Base-by-base conservation (phyloP, 2,797 vertebrate species). In the Pangasius sanitwongsei region DNA sequence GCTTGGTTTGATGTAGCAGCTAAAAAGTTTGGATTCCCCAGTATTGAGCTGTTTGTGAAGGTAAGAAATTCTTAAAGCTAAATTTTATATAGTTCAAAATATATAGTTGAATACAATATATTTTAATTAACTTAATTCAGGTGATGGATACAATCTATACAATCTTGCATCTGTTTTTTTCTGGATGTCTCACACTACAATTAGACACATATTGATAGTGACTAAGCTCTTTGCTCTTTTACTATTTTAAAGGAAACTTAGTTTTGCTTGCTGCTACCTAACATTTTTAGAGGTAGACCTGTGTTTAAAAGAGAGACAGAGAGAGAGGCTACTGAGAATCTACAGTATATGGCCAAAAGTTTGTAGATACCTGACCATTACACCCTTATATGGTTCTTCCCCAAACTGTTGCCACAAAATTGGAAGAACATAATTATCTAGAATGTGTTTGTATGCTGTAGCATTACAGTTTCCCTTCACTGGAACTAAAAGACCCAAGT, bases 41-140 rank as follows among this genome's bases (percentile, higher is more conserved):
- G 91, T 65, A 93, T 95, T 87, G 95, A 96, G 89, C 91, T 96
- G 90, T 95, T 96, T 90, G 95, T 96, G n/a, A 95, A 95, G 95
- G 96, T 97, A 91, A 95, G 93, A 59, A 8, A 2, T 48, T 23
- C 44, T 57, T 55, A 20, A 48, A 9, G 15, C 3, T 16, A 9
- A 86, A 75, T n/a, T 69, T 55, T 2, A 34, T 20, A 34, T 81
- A 50, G 25, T 77, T 77, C 12, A 77, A n/a, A 28, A n/a, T 50
- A 15, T 28, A 15, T 50, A n/a, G 12, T 50, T n/a, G 25, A 77
- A 50, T 15, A 13, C 3, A 2, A 25, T 6, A 75, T 48, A 75
- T 48, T 77, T 50, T 41, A 41, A 72, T 72, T 20, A 9, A 41
- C 34, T 72, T 72, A 41, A 31, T 34, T 34, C 65, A 67, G 13